Evolutionary conservation across 2,888 invertebrate genomes (phyloP).

Genomic region (Acronicta leporina): DNA sequence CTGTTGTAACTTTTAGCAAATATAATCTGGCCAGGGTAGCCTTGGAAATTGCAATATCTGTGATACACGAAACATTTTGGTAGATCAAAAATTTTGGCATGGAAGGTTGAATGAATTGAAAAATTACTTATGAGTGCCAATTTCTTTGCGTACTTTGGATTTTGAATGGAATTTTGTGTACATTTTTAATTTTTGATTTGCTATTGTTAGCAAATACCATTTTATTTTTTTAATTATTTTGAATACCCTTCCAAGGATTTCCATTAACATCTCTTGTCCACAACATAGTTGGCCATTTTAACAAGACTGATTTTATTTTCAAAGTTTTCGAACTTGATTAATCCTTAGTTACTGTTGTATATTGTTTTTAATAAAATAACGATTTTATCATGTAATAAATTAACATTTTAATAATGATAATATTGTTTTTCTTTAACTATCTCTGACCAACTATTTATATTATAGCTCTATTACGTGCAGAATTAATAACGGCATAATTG

Average conservation of each 20-base stretch:
- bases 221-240: constrained; percentile 72
- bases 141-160: constrained; percentile 66
- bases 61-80: constrained; percentile 71
- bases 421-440: constrained; percentile 49
- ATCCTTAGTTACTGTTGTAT: constrained; percentile 87
- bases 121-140: constrained; percentile 77
- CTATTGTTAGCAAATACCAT: constrained; percentile 69
- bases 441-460: too few species aligned
- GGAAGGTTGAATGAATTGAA: constrained; percentile 57
- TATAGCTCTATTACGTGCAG: too few species aligned
- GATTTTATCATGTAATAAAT: constrained; percentile 88
- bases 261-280: constrained; percentile 76
- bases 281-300: constrained; percentile 87
- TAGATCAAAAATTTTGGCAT: constrained; percentile 58
- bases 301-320: constrained; percentile 89
- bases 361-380: constrained; percentile 86
- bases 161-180: constrained; percentile 75
- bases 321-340: constrained; percentile 82
- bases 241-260: constrained; percentile 74
- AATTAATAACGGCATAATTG: too few species aligned
- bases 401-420: constrained; percentile 80
- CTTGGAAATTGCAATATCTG: constrained; percentile 76
- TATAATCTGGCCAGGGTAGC: constrained; percentile 61
- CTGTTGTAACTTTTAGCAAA: constrained; percentile 57
- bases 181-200: constrained; percentile 73